Conservation (phyloP, 2,888 invertebrate species). For the Drosophila aldrichi region DNA sequence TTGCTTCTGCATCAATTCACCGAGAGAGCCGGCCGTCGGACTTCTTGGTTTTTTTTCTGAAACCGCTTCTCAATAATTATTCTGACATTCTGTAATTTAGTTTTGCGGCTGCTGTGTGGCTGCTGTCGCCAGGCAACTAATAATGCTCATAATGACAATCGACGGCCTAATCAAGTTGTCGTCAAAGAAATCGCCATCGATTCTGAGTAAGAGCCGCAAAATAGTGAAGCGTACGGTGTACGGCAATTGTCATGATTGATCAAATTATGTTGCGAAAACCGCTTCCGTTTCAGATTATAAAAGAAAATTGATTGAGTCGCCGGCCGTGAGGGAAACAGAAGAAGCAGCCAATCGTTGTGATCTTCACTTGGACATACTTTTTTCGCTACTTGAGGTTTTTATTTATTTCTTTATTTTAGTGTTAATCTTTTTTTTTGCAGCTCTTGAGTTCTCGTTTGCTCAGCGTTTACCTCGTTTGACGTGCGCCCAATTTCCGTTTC, state of each 20-base stretch:
- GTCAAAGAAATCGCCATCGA: constrained; percentile 77
- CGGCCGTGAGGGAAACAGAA: constrained; percentile 20
- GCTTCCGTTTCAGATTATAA: constrained; percentile 80
- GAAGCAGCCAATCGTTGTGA: constrained; percentile 29
- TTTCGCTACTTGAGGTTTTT: constrained; percentile 2
- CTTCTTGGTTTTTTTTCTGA: constrained; percentile 30
- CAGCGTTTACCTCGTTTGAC: constrained; percentile 44
- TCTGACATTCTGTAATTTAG: constrained; percentile 64
- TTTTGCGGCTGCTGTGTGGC: constrained; percentile 67
- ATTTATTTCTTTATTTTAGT: neutral
- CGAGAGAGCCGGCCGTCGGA: neutral
- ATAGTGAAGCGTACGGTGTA: constrained; percentile 42
- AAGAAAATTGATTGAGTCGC: constrained; percentile 71
- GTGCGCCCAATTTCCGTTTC: constrained; percentile 70
- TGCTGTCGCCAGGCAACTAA: constrained; percentile 49
- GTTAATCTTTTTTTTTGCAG: constrained; percentile 8
- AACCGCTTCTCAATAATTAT: constrained; percentile 60
- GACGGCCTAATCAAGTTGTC: constrained; percentile 74
- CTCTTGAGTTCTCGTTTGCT: constrained; percentile 33
- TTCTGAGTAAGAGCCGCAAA: constrained; percentile 69
- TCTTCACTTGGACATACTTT: constrained; percentile 13
- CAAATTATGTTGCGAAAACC: constrained; percentile 72
- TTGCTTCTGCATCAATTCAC: constrained; percentile 20
- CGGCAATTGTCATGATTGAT: constrained; percentile 64
- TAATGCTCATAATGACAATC: constrained; percentile 63